A percentile compares a stretch with the other conserved stretches of the same genome.
phyloP scores from a whole-genome alignment of 2,113 vertebrate genomes.

The Pseudorasbora parva region DNA sequence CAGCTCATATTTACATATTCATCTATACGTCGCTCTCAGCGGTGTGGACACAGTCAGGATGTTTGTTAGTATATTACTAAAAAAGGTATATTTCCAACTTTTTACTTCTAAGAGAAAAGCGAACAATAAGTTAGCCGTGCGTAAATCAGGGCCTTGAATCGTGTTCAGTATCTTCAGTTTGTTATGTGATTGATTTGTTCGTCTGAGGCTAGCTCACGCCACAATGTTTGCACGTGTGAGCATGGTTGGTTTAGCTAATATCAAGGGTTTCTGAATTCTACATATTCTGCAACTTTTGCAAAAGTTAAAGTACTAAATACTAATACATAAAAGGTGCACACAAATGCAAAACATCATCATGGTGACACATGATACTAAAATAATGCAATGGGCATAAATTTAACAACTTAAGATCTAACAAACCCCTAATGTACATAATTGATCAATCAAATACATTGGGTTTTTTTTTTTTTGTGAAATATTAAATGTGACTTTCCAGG shows the following conservation, averaged over 20 bases:
- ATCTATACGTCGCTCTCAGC: background rate
- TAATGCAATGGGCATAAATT: background rate
- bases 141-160: background rate
- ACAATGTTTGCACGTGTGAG: background rate
- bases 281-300: background rate
- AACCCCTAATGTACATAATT: background rate
- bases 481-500: background rate
- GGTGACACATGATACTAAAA: background rate
- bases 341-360: background rate
- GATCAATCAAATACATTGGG: no score
- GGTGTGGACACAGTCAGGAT: background rate
- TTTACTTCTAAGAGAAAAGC: background rate
- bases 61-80: background rate
- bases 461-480: no score
- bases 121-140: background rate
- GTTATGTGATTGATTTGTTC: background rate
- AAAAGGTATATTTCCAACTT: background rate
- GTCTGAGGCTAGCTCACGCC: no score
- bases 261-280: background rate
- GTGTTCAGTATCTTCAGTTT: background rate
- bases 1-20: background rate
- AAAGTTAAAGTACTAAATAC: background rate
- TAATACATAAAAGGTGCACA: background rate
- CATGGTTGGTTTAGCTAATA: background rate
- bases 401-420: background rate